phyloP scores from a whole-genome alignment of 2,797 vertebrate species.

The Sarcoramphus papa region DNA sequence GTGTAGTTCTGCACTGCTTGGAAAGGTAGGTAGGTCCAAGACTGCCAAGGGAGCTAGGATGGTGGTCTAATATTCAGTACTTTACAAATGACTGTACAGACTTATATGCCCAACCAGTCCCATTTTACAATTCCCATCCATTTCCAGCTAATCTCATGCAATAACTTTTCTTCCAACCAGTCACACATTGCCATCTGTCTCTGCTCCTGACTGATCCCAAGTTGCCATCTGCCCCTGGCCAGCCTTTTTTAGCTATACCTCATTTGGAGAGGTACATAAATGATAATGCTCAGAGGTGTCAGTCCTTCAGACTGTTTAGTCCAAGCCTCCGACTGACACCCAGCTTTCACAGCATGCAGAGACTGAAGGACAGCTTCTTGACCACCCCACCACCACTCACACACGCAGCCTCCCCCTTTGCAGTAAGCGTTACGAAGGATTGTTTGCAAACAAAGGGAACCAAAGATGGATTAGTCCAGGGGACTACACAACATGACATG shows the following conservation, averaged over 20 bases:
- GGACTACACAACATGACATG: neutral
- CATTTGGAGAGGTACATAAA: neutral
- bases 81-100: neutral
- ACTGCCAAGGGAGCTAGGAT: neutral
- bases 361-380: rapidly evolving
- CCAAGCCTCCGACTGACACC: neutral
- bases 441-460: neutral
- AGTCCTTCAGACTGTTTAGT: neutral
- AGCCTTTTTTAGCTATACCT: neutral
- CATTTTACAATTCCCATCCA: neutral
- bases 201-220: constrained; percentile 8
- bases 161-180: constrained; percentile 30
- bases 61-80: neutral
- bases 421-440: neutral
- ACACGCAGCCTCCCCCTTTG: neutral
- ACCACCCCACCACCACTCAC: rapidly evolving
- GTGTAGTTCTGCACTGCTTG: neutral
- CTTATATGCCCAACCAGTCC: neutral
- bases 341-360: neutral
- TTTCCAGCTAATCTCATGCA: constrained; percentile 13
- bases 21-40: neutral
- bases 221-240: constrained; percentile 19
- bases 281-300: neutral
- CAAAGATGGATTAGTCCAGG: neutral
- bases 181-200: neutral